Evolutionary conservation across 2,113 vertebrate species (phyloP).

Genomic region (Thinocorus orbignyianus): DNA sequence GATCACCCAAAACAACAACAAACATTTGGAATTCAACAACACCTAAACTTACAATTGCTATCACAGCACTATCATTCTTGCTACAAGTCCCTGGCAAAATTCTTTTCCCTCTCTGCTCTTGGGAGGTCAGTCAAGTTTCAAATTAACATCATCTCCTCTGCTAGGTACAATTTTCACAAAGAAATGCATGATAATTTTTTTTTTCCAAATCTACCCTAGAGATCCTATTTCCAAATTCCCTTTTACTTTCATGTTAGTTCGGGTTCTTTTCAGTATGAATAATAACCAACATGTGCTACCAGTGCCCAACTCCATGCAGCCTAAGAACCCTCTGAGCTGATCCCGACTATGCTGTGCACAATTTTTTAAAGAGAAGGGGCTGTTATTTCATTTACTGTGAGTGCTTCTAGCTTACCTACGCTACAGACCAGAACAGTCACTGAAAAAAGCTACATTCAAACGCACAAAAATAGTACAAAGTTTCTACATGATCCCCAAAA

Average conservation of each 20-base stretch:
- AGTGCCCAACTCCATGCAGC: not conserved
- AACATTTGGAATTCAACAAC: not conserved
- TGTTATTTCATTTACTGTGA: not conserved
- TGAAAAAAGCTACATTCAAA: not conserved
- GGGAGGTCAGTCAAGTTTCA: not conserved
- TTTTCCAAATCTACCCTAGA: not conserved
- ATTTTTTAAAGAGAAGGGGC: not conserved
- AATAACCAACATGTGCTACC: not conserved
- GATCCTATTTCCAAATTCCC: not conserved
- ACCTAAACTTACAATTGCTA: not conserved
- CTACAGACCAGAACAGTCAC: not conserved
- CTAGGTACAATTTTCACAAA: not conserved
- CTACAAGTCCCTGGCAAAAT: not conserved
- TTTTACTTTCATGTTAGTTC: not conserved
- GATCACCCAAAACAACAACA: not conserved
- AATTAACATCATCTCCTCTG: not conserved
- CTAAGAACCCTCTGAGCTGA: not conserved
- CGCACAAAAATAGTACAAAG: not conserved
- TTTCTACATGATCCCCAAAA: not conserved
- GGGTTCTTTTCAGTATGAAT: not conserved
- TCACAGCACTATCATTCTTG: not conserved
- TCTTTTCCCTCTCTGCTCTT: not conserved
- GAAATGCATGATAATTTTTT: not conserved
- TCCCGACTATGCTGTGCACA: fast-evolving
- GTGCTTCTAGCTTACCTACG: not conserved